Conservation (phyloP, 1,140 invertebrate species). For the Notospermus geniculatus region DNA sequence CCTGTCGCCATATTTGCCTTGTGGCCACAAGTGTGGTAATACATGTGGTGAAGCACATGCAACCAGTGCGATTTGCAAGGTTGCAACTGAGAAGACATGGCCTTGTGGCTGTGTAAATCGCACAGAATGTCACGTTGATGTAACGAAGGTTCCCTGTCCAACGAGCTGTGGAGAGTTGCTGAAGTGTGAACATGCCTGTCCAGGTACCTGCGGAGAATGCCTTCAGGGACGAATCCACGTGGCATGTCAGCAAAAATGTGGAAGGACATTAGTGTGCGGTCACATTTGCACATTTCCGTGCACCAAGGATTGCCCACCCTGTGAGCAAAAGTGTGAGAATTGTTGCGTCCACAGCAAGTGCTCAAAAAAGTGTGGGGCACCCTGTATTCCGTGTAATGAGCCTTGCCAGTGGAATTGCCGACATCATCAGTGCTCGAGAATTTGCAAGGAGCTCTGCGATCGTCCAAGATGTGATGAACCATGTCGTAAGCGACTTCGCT, state of each 20-base stretch:
- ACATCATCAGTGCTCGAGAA: constrained; percentile 61
- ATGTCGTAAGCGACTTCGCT: constrained; percentile 47
- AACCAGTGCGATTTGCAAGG: constrained; percentile 12
- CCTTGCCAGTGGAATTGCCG: constrained; percentile 53
- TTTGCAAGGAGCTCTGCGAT: constrained; percentile 64
- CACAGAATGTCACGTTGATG: constrained; percentile 25
- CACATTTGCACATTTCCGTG: constrained; percentile 45
- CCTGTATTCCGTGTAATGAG: constrained; percentile 64
- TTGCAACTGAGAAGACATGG: constrained; percentile 11
- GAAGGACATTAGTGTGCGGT: constrained; percentile 50
- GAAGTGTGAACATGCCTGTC: constrained; percentile 63
- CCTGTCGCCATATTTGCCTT: no score
- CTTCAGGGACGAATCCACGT: constrained; percentile 64
- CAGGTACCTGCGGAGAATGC: constrained; percentile 63
- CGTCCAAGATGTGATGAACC: constrained; percentile 57
- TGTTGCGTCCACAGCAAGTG: constrained; percentile 62
- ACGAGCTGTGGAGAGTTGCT: constrained; percentile 59
- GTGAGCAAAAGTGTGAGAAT: constrained; percentile 59
- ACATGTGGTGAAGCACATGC: constrained; percentile 16
- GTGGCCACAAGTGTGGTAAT: constrained; percentile 24
- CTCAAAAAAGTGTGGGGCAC: constrained; percentile 61
- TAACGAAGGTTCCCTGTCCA: constrained; percentile 23
- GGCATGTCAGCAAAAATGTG: constrained; percentile 43
- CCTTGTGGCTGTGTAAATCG: constrained; percentile 25
- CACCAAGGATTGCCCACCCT: constrained; percentile 34